Evolutionary conservation across 2,888 invertebrate species (phyloP).

Genomic region (Tetragonisca angustula): DNA sequence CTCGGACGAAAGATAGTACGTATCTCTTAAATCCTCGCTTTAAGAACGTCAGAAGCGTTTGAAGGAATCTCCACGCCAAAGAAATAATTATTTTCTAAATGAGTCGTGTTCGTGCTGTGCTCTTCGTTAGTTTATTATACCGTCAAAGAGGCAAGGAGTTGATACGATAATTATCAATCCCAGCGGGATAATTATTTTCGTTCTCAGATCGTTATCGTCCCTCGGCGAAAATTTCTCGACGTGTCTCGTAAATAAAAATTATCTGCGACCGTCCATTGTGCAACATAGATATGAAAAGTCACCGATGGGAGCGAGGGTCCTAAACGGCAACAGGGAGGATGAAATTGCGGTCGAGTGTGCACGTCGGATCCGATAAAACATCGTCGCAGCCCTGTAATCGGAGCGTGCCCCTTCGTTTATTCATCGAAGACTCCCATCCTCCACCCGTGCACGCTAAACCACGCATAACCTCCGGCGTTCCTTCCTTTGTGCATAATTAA

Average conservation of each 20-base stretch:
- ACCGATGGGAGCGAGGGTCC: neutral
- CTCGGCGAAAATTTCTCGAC: neutral
- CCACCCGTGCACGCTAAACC: neutral
- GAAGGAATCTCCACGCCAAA: too few species aligned
- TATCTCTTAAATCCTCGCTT: too few species aligned
- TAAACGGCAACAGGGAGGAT: neutral
- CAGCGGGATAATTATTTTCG: neutral
- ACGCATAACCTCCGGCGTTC: conserved; percentile 16
- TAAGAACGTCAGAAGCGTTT: too few species aligned
- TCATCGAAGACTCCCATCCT: neutral
- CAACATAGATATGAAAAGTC: conserved; percentile 22
- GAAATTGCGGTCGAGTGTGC: conserved; percentile 24
- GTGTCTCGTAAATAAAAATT: neutral
- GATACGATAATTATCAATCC: neutral
- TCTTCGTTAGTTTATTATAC: neutral
- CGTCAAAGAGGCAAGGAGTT: neutral
- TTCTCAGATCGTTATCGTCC: neutral
- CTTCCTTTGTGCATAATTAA: conserved; percentile 54
- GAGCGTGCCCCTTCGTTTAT: conserved; percentile 36
- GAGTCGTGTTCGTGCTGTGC: neutral
- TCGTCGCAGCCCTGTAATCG: conserved; percentile 29
- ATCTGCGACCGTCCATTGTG: neutral
- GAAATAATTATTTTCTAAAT: neutral
- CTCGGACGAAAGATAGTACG: too few species aligned
- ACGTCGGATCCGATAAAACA: conserved; percentile 19